Evolutionary conservation across 2,888 invertebrate genomes (phyloP), one percentile per base, ranked within the genome.

Genomic region (Lasioglossum leucozonium): DNA sequence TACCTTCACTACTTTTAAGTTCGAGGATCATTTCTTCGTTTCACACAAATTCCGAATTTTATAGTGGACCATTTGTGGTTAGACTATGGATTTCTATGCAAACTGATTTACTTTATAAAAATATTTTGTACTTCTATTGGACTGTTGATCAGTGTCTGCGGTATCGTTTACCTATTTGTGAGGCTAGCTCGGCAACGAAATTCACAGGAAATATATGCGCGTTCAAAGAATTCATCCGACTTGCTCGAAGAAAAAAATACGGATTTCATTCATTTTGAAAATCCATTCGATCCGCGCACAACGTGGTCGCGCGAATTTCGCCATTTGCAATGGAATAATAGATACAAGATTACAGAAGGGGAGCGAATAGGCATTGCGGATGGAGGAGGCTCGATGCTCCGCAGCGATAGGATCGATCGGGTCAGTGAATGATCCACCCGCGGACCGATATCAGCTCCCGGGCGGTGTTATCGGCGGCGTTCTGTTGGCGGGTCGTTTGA

Each of bases 401-500:
- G 62, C 62, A 4, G 82, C 80, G 90, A 91, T 91, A 89, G 86
- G 72, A 89, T 91, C 90, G 87, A 91, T 87, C 90, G 81, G 79
- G 73, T 75, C 81, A 81, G 80, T 86, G 83, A 87, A 90, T 85
- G 85, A 85, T 90, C 88, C 88, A 81, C 10, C 84, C 88, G 78
- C 73, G 79, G 76, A 77, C 80, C 78, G 90, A 89, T 90, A 90
- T 89, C 89, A 82, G 89, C 84, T 3, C 87, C 88, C 83, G 84
- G 83, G 72, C 34, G 80, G 87, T 85, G 91, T 91, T 91, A 91
- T 91, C 91, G 81, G 79, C 73, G 80, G 71, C 82, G 77, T 85
- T 85, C 91, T 88, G 91, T 92, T 91, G 92, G 92, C 91, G 92
- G 90, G 89, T 90, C 93, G 92, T 93, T 93, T 92, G 92, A 93